Evolutionary conservation across 2,888 invertebrate genomes (phyloP).

Genomic region (Drosophila siamana): DNA sequence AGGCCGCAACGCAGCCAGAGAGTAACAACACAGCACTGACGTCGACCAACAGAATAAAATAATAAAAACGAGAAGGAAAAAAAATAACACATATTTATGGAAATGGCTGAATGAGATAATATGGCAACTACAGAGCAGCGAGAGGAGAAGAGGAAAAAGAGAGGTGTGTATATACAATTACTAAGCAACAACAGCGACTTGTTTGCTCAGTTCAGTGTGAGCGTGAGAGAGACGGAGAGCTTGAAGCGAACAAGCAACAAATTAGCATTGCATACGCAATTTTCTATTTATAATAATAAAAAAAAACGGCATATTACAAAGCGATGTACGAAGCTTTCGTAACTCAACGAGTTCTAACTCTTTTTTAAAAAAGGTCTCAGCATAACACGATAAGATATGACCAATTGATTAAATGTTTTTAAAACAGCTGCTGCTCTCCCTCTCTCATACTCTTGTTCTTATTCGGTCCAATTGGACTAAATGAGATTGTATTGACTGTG

Average conservation of each 20-base stretch:
- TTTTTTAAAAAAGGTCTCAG: constrained; percentile 23
- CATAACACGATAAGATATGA: constrained; percentile 48
- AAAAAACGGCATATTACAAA: constrained; percentile 55
- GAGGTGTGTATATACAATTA: constrained; percentile 56
- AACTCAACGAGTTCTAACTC: constrained; percentile 43
- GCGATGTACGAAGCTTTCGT: constrained; percentile 52
- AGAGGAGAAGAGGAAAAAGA: constrained; percentile 14
- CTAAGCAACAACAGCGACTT: constrained; percentile 80
- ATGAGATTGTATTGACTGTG: constrained; percentile 43
- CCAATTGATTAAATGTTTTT: constrained; percentile 41
- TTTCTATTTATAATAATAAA: constrained; percentile 81
- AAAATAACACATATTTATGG: constrained; percentile 55
- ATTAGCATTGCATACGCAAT: constrained; percentile 83
- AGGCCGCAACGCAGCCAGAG: constrained; percentile 27
- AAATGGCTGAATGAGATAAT: constrained; percentile 75
- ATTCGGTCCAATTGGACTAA: constrained; percentile 40
- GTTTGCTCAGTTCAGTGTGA: constrained; percentile 50
- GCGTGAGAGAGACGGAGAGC: constrained; percentile 24
- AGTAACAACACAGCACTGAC: constrained; percentile 32
- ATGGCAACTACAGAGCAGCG: constrained; percentile 54
- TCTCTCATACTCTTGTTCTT: constrained; percentile 1
- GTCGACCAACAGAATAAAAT: constrained; percentile 43
- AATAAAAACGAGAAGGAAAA: constrained; percentile 4
- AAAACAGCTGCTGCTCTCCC: constrained; percentile 44
- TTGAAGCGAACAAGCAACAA: constrained; percentile 51